Conservation (phyloP, 2,113 vertebrate genomes). For the Tetraodon nigroviridis region DNA sequence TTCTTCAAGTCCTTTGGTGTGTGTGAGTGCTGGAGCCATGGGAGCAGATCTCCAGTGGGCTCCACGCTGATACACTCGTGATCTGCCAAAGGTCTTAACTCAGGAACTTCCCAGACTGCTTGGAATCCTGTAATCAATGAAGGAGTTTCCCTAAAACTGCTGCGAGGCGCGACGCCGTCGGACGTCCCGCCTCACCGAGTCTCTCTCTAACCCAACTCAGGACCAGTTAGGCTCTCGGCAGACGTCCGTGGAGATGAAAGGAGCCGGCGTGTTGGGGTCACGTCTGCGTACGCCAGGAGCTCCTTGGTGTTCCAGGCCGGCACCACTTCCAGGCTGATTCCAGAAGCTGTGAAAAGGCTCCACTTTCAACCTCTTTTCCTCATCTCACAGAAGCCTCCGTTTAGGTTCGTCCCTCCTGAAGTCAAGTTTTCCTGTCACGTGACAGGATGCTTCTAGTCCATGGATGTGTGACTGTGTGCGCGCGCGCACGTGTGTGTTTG, state of each 20-base stretch:
- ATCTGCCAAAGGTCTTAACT: slow-evolving; percentile 67
- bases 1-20: slow-evolving; percentile 31
- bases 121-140: slow-evolving; percentile 25
- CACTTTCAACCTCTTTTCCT: slow-evolving; percentile 52
- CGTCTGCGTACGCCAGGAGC: slow-evolving; percentile 27
- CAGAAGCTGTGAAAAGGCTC: slow-evolving; percentile 43
- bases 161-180: slow-evolving; percentile 26
- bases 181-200: slow-evolving; percentile 20
- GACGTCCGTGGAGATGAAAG: slow-evolving; percentile 6
- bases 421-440: slow-evolving; percentile 28
- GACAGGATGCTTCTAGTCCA: neutral
- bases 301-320: slow-evolving; percentile 26
- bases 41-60: slow-evolving; percentile 28
- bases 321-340: slow-evolving; percentile 36
- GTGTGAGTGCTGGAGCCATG: slow-evolving; percentile 18
- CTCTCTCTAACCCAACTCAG: slow-evolving; percentile 43
- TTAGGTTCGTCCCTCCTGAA: slow-evolving; percentile 23
- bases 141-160: slow-evolving; percentile 24
- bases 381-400: slow-evolving; percentile 54
- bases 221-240: slow-evolving; percentile 30
- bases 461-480: slow-evolving; percentile 19
- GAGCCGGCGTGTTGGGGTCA: neutral
- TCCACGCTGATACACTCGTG: slow-evolving; percentile 35
- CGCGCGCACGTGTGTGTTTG: slow-evolving; percentile 18
- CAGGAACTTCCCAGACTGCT: slow-evolving; percentile 58